Conservation (phyloP, 1,140 invertebrate genomes). For the Tetraneura akinire region DNA sequence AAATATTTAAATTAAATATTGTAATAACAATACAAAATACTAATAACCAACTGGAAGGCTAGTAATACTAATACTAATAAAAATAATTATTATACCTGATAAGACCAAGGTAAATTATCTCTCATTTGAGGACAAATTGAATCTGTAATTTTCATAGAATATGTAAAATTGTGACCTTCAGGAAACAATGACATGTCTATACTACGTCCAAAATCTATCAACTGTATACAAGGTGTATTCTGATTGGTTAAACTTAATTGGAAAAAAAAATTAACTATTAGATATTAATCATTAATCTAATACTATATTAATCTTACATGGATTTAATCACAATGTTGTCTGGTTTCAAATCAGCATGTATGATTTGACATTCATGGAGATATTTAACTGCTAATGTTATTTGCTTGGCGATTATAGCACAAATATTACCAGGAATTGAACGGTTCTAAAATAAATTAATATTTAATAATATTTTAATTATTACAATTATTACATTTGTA, state of each 20-base stretch:
- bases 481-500: too few species aligned
- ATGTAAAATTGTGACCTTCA: slow-evolving; percentile 74
- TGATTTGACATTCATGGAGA: slow-evolving; percentile 85
- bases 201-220: slow-evolving; percentile 85
- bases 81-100: slow-evolving; percentile 65
- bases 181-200: slow-evolving; percentile 88
- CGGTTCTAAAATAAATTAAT: neutral
- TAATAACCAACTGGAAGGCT: too few species aligned
- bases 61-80: neutral
- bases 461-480: too few species aligned
- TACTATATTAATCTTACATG: slow-evolving; percentile 63
- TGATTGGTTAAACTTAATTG: slow-evolving; percentile 14
- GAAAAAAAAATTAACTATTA: slow-evolving; percentile 12
- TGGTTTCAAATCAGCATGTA: slow-evolving; percentile 96
- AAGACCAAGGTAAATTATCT: slow-evolving; percentile 84
- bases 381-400: slow-evolving; percentile 67
- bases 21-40: too few species aligned
- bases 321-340: slow-evolving; percentile 90
- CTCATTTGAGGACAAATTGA: slow-evolving; percentile 87
- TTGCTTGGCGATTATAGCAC: slow-evolving; percentile 35
- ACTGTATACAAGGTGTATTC: slow-evolving; percentile 67
- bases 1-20: slow-evolving; percentile 24
- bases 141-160: slow-evolving; percentile 71
- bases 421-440: slow-evolving; percentile 5
- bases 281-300: too few species aligned